These are phyloP conservation scores for Typhlomys cinereus DNA, from an alignment of 2,113 vertebrate species.

Conservation along the genomic window DNA sequence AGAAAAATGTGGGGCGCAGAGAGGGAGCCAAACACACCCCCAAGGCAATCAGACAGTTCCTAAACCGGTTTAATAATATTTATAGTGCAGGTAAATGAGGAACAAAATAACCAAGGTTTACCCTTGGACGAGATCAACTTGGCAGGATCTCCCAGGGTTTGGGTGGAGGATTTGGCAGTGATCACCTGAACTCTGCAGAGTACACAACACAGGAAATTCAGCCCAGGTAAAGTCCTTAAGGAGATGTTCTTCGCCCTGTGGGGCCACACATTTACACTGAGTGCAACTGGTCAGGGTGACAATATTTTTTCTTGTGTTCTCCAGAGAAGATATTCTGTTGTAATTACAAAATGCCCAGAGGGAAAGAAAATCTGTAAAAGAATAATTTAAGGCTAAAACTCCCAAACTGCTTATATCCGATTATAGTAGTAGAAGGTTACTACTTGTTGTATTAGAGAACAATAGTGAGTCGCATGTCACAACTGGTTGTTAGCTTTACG, in stretches of 20 bases:
- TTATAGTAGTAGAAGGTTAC: neutral
- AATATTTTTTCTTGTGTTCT: neutral
- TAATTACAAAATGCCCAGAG: neutral
- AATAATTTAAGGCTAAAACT: too few relatives aligned
- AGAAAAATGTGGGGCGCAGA: slow-evolving; percentile 34
- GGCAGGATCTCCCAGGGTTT: slow-evolving; percentile 30
- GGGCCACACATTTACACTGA: neutral
- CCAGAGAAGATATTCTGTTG: neutral
- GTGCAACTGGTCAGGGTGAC: neutral
- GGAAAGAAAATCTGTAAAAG: neutral
- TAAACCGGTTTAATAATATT: slow-evolving; percentile 75
- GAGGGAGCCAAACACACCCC: slow-evolving; percentile 20
- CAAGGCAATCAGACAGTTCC: too few relatives aligned
- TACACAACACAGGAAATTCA: neutral
- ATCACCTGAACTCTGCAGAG: neutral
- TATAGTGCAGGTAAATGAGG: slow-evolving; percentile 69
- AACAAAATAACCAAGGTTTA: slow-evolving; percentile 58
- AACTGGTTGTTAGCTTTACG: neutral
- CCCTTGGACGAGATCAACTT: slow-evolving; percentile 43
- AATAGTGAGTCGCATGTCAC: neutral
- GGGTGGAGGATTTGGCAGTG: neutral
- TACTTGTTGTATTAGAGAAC: neutral
- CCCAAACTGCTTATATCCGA: too few relatives aligned
- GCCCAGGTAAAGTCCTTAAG: neutral
- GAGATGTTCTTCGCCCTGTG: neutral